These are phyloP conservation scores for Drosophila neutralis DNA, from an alignment of 2,888 invertebrate species.

Conservation along the genomic window DNA sequence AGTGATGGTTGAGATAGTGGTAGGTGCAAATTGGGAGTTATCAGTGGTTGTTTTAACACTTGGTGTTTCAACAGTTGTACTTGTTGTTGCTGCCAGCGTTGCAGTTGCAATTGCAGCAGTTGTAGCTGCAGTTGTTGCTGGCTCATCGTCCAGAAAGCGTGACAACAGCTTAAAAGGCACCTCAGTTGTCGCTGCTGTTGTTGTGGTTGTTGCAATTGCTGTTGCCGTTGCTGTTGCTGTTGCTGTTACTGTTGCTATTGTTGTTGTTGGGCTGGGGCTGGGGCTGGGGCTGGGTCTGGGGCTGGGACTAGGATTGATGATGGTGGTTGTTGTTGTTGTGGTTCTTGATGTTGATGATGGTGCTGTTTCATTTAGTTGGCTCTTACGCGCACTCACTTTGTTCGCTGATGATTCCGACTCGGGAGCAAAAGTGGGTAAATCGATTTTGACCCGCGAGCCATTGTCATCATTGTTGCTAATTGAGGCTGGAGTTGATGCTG, in stretches of 20 bases:
- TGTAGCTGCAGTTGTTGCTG: conserved; percentile 31
- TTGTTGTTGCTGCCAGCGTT: conserved; percentile 31
- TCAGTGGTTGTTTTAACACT: conserved; percentile 34
- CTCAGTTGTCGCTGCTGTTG: conserved; percentile 19
- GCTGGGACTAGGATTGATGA: conserved; percentile 41
- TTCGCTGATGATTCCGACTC: conserved; percentile 81
- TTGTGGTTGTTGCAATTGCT: conserved; percentile 23
- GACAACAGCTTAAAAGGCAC: conserved; percentile 38
- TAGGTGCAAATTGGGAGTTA: conserved; percentile 45
- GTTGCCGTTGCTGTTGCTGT: conserved; percentile 15
- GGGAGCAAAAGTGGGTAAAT: conserved; percentile 88
- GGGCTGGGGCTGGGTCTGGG: conserved; percentile 40
- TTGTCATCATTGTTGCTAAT: conserved; percentile 15
- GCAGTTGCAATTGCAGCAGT: conserved; percentile 35
- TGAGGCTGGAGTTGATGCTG: conserved; percentile 12
- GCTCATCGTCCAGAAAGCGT: conserved; percentile 46
- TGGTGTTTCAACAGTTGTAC: conserved; percentile 9
- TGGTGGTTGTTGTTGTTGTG: conserved; percentile 37
- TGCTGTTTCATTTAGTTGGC: conserved; percentile 47
- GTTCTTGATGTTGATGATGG: conserved; percentile 41
- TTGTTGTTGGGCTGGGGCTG: conserved; percentile 29
- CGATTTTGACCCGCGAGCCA: conserved; percentile 87
- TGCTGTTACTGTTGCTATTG: conserved; percentile 18
- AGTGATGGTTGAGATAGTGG: conserved; percentile 32
- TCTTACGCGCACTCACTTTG: conserved; percentile 77